Evolutionary conservation across 2,888 invertebrate species (phyloP).

Genomic region (Meganola albula): DNA sequence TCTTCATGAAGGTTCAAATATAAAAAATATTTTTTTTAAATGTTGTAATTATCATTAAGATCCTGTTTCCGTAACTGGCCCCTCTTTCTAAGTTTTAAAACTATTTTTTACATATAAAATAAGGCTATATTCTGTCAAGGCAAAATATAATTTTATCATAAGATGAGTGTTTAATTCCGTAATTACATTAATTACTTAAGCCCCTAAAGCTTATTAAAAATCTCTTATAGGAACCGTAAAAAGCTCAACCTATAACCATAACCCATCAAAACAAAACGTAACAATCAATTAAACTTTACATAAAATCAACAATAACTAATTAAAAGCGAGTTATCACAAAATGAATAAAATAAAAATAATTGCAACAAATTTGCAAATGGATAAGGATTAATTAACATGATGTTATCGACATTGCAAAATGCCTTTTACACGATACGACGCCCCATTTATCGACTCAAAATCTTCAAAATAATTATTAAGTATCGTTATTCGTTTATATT

Average conservation of each 20-base stretch:
- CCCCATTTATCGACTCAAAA: too few relatives aligned
- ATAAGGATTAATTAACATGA: constrained; percentile 31
- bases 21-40: constrained; percentile 25
- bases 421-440: too few relatives aligned
- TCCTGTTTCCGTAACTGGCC: constrained; percentile 52
- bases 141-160: constrained; percentile 42
- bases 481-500: too few relatives aligned
- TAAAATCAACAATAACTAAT: constrained; percentile 50
- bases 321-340: constrained; percentile 33
- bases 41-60: constrained; percentile 26
- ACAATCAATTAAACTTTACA: constrained; percentile 60
- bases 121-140: constrained; percentile 61
- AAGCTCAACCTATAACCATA: too few relatives aligned
- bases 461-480: too few relatives aligned
- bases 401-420: constrained; percentile 46
- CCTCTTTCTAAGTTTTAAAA: constrained; percentile 56
- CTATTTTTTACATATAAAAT: constrained; percentile 47
- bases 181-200: constrained; percentile 30
- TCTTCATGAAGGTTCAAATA: constrained; percentile 29
- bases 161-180: constrained; percentile 30
- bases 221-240: constrained; percentile 51
- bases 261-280: constrained; percentile 46
- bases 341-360: constrained; percentile 38
- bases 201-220: constrained; percentile 39
- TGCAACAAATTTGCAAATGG: constrained; percentile 36